Evolutionary conservation across 2,888 invertebrate species (phyloP).

Genomic region (Oxyscelio sp.): DNA sequence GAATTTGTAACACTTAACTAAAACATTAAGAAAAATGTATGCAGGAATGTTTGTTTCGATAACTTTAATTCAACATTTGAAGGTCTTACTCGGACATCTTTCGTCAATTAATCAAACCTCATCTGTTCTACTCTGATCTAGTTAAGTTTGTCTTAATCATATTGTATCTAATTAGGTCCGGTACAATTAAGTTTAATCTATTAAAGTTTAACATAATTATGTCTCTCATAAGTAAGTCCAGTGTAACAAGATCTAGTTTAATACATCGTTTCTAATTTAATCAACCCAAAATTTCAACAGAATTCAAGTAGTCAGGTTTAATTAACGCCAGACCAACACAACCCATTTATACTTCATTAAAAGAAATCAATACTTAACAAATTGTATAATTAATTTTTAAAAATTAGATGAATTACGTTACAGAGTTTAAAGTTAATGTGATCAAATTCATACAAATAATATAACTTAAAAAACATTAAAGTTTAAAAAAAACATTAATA

Average conservation of each 20-base stretch:
- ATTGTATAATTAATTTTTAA: too few species aligned
- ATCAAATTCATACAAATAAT: too few species aligned
- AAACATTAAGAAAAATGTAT: too few species aligned
- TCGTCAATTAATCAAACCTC: slow-evolving; percentile 43
- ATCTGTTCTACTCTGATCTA: slow-evolving; percentile 11
- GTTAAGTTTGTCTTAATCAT: slow-evolving; percentile 50
- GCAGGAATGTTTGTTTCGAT: too few species aligned
- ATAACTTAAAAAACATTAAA: too few species aligned
- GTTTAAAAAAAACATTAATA: too few species aligned
- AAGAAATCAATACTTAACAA: too few species aligned
- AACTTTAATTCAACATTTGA: not conserved
- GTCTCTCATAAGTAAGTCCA: slow-evolving; percentile 42
- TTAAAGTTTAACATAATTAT: slow-evolving; percentile 55
- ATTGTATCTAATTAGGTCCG: slow-evolving; percentile 48
- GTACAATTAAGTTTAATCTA: slow-evolving; percentile 58
- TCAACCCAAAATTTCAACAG: slow-evolving; percentile 39
- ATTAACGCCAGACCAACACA: slow-evolving; percentile 5
- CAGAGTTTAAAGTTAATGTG: too few species aligned
- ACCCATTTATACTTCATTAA: not conserved
- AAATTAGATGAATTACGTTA: too few species aligned
- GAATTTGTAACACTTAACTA: too few species aligned
- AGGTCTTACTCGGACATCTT: not conserved
- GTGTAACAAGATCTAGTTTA: slow-evolving; percentile 41
- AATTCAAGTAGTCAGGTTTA: slow-evolving; percentile 11
- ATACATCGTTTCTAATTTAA: slow-evolving; percentile 48